phyloP scores from a whole-genome alignment of 2,888 invertebrate species.

The Tortrix viridana region DNA sequence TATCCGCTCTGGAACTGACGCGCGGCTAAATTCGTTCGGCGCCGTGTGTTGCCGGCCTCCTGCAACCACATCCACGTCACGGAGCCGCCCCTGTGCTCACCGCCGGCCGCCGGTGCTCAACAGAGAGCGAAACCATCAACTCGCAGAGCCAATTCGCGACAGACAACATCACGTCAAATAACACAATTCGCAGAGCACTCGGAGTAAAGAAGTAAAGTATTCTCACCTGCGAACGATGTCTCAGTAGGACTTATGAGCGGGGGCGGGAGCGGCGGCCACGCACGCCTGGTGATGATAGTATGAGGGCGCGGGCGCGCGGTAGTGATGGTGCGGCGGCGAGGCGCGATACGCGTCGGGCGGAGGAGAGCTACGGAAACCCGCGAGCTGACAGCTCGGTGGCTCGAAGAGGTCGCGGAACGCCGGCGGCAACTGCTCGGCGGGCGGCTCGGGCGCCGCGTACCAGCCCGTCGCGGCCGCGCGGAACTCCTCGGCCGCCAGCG shows the following conservation, averaged over 20 bases:
- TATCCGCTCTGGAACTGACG: conserved; percentile 80
- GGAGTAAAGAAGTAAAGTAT: conserved; percentile 33
- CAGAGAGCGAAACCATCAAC: conserved; percentile 58
- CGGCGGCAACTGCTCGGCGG: conserved; percentile 73
- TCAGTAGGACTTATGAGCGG: conserved; percentile 82
- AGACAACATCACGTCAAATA: conserved; percentile 48
- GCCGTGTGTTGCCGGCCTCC: conserved; percentile 78
- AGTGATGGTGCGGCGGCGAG: conserved; percentile 77
- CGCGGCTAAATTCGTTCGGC: conserved; percentile 80
- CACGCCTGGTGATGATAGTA: conserved; percentile 86
- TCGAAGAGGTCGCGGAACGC: conserved; percentile 79
- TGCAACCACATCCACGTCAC: conserved; percentile 82
- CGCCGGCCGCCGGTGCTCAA: conserved; percentile 51
- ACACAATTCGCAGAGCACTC: conserved; percentile 62
- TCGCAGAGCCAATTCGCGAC: conserved; percentile 66
- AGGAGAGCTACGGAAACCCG: conserved; percentile 78
- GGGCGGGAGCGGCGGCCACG: conserved; percentile 79
- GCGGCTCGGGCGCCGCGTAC: conserved; percentile 83
- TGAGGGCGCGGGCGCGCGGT: conserved; percentile 75
- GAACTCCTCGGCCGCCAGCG: conserved; percentile 83
- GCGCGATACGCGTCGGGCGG: conserved; percentile 72
- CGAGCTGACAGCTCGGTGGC: conserved; percentile 80
- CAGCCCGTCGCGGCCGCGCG: conserved; percentile 78
- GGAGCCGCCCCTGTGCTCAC: conserved; percentile 61
- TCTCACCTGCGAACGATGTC: conserved; percentile 71